Evolutionary conservation across 1,140 invertebrate genomes (phyloP).

Genomic region (Papilio helenus): DNA sequence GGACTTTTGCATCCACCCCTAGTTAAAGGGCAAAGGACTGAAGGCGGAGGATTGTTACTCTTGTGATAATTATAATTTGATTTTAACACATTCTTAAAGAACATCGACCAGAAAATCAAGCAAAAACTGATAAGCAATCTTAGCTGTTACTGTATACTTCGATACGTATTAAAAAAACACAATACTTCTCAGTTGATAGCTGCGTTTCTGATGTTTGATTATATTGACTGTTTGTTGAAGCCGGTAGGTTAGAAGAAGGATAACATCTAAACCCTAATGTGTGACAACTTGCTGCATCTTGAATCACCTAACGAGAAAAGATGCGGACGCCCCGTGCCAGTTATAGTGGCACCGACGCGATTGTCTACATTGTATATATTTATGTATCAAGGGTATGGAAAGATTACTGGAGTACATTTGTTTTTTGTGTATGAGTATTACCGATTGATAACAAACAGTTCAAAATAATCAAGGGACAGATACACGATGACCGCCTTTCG

Average conservation of each 20-base stretch:
- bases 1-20: background rate
- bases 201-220: background rate
- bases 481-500: background rate
- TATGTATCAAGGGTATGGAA: slow-evolving; percentile 13
- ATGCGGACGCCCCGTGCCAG: background rate
- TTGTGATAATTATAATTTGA: slow-evolving; percentile 1
- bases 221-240: background rate
- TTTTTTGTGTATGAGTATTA: slow-evolving; percentile 12
- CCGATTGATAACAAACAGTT: background rate
- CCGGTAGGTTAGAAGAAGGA: background rate
- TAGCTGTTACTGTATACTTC: slow-evolving; percentile 7
- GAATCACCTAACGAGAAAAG: slow-evolving; percentile 7
- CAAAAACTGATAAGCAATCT: no score
- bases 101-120: no score
- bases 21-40: slow-evolving; percentile 17
- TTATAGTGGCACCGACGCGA: background rate
- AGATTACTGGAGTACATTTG: slow-evolving; percentile 12
- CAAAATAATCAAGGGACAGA: background rate
- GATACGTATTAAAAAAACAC: background rate
- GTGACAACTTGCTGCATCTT: slow-evolving; percentile 2
- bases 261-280: slow-evolving; percentile 9
- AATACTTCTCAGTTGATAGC: background rate
- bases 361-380: background rate
- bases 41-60: background rate
- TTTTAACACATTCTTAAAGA: background rate